Conservation (phyloP, 1,140 invertebrate genomes). For the Zaprionus africanus region DNA sequence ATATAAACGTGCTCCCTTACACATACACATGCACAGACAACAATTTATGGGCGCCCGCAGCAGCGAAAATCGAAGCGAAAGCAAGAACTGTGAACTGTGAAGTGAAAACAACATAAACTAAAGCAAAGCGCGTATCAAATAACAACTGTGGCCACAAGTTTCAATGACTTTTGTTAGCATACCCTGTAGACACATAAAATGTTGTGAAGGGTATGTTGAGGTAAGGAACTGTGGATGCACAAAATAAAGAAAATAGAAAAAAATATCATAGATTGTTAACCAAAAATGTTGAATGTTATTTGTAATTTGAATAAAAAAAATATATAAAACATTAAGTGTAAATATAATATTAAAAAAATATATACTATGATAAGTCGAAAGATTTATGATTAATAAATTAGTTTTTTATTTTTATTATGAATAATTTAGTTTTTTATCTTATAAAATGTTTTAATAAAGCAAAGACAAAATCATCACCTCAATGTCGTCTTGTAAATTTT, state of each 20-base stretch:
- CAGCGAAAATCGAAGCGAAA: conserved; percentile 2
- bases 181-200: background rate
- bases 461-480: too few relatives aligned
- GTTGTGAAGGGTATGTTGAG: background rate
- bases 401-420: too few relatives aligned
- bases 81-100: conserved; percentile 6
- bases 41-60: conserved; percentile 44
- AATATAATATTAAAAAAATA: background rate
- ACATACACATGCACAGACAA: background rate
- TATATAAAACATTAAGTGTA: too few relatives aligned
- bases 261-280: background rate
- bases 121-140: conserved; percentile 53
- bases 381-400: too few relatives aligned
- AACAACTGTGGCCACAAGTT: conserved; percentile 45
- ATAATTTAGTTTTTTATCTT: too few relatives aligned
- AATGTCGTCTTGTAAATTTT: too few relatives aligned
- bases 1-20: background rate
- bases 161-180: conserved; percentile 8
- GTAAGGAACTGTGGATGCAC: rapidly evolving
- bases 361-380: background rate
- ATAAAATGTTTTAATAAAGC: too few relatives aligned
- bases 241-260: background rate
- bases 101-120: conserved; percentile 51
- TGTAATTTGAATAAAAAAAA: background rate
- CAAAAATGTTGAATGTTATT: background rate